phyloP scores from a whole-genome alignment of 2,113 vertebrate species.

The Natator depressus region DNA sequence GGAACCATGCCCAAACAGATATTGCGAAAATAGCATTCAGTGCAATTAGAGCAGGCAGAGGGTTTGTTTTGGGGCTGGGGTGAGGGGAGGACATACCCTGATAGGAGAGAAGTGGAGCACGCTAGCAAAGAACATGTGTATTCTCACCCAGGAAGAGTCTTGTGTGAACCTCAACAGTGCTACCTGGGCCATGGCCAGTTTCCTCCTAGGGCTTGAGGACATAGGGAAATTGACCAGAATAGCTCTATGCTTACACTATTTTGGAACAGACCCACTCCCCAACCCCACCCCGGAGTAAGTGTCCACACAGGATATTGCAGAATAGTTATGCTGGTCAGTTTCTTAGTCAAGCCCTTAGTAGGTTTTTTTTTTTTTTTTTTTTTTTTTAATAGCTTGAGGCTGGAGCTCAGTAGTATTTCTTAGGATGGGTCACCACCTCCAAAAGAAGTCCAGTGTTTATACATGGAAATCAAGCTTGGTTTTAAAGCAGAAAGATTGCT shows the following conservation, averaged over 20 bases:
- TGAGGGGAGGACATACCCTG: neutral
- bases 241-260: neutral
- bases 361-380: neutral
- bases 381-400: neutral
- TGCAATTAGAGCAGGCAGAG: neutral
- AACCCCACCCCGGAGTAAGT: no score
- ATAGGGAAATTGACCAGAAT: fast-evolving
- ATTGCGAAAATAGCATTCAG: neutral
- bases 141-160: neutral
- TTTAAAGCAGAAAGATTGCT: neutral
- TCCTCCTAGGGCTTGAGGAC: neutral
- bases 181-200: fast-evolving
- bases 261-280: neutral
- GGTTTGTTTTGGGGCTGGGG: neutral
- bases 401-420: neutral
- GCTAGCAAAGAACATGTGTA: fast-evolving
- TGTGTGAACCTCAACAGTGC: neutral
- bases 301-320: no score
- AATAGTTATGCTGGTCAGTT: no score
- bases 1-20: neutral
- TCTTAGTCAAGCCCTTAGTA: neutral
- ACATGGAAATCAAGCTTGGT: neutral
- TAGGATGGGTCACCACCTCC: neutral
- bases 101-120: neutral
- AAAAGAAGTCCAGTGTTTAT: neutral